A percentile compares a stretch with the other conserved stretches of the same genome.
These are phyloP conservation scores for Gila robusta DNA, from an alignment of 2,797 vertebrate genomes.

Conservation along the genomic window DNA sequence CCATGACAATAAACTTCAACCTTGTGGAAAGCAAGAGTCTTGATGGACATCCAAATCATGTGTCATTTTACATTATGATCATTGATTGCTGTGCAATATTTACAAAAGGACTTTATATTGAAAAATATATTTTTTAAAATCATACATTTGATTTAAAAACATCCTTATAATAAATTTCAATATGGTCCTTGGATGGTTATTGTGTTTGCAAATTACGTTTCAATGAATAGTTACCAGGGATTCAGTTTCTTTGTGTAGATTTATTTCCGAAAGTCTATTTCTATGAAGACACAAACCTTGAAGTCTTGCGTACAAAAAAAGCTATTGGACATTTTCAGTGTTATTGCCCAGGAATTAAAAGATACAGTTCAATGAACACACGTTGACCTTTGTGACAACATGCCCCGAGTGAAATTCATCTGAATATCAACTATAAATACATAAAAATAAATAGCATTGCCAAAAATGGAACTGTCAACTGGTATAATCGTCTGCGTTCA, in stretches of 20 bases:
- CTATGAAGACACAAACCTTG: neutral
- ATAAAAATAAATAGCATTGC: neutral
- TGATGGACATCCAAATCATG: neutral
- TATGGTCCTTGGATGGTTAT: neutral
- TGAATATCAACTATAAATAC: conserved; percentile 8
- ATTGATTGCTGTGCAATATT: neutral
- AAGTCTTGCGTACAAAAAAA: neutral
- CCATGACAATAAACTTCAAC: neutral
- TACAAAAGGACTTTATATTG: neutral
- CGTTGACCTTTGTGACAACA: neutral
- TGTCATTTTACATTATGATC: neutral
- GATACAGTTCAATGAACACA: neutral
- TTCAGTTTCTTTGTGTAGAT: neutral
- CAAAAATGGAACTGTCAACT: conserved; percentile 11
- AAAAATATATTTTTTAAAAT: neutral
- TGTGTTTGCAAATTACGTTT: neutral
- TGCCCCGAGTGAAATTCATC: neutral
- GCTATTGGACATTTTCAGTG: neutral
- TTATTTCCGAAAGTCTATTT: neutral
- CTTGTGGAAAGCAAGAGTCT: neutral
- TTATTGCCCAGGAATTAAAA: neutral
- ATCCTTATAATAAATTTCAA: neutral
- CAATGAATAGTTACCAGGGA: neutral
- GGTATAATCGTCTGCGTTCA: neutral
- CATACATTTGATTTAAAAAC: neutral